phyloP scores from a whole-genome alignment of 2,797 vertebrate genomes.

The Crenichthys baileyi region DNA sequence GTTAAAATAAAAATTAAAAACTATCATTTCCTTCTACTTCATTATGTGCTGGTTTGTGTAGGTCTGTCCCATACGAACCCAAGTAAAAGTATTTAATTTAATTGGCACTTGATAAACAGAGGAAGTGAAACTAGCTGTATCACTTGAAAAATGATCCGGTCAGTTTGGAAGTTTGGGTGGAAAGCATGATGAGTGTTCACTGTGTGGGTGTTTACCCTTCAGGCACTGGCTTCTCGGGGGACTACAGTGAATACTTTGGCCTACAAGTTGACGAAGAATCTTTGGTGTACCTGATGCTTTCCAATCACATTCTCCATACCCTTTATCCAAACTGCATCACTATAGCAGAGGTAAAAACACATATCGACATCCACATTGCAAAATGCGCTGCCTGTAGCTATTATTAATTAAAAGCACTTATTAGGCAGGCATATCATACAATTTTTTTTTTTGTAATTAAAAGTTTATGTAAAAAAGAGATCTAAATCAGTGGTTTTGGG shows the following conservation, averaged over 20 bases:
- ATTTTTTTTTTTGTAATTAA: conserved; percentile 66
- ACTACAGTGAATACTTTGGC: conserved; percentile 97
- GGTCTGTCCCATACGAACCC: neutral
- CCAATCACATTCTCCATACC: conserved; percentile 91
- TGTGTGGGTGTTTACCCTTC: conserved; percentile 62
- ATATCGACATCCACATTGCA: conserved; percentile 43
- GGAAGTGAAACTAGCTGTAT: conserved; percentile 14
- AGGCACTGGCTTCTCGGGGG: conserved; percentile 91
- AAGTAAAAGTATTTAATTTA: too few relatives aligned
- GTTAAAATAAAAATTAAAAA: neutral
- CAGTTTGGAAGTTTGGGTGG: conserved; percentile 55
- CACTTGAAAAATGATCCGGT: neutral
- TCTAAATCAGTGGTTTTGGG: conserved; percentile 45
- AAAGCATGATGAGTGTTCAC: conserved; percentile 35
- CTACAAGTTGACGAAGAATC: conserved; percentile 97
- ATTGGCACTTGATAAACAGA: neutral
- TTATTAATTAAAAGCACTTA: conserved; percentile 73
- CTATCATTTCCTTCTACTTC: neutral
- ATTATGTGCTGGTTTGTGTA: neutral
- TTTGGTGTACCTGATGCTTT: conserved; percentile 92
- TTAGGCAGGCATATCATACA: conserved; percentile 56
- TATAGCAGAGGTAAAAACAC: conserved; percentile 89
- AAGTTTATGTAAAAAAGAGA: conserved; percentile 45
- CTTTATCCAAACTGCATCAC: conserved; percentile 94
- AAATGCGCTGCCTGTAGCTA: conserved; percentile 63